Percentiles rank a stretch among this genome's conserved stretches.
Evolutionary conservation across 2,113 vertebrate species (phyloP).

Genomic region (Helogale parvula): DNA sequence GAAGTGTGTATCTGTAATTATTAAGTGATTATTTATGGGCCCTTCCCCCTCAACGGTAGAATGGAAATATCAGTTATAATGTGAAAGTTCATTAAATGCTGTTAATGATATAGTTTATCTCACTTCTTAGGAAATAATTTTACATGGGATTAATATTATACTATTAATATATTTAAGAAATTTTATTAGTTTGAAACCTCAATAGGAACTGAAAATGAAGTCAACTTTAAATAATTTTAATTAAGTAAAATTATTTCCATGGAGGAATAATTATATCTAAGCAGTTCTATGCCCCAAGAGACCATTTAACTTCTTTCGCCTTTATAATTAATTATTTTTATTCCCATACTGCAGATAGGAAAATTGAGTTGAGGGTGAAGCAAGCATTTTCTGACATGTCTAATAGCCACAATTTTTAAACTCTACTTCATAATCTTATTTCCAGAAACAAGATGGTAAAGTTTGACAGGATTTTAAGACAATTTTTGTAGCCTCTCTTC

Average conservation of each 20-base stretch:
- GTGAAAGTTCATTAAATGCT: conserved; percentile 60
- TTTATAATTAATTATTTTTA: conserved; percentile 44
- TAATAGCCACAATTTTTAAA: not conserved
- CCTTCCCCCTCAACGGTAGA: not conserved
- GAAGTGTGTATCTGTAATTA: not conserved
- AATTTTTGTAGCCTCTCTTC: conserved; percentile 23
- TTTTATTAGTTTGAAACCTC: conserved; percentile 59
- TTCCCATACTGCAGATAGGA: conserved; percentile 49
- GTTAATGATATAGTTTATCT: conserved; percentile 47
- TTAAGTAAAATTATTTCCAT: conserved; percentile 58
- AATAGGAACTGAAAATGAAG: conserved; percentile 60
- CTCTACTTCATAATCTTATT: not conserved
- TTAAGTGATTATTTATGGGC: conserved; percentile 28
- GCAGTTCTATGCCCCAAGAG: not conserved
- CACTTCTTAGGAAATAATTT: conserved; percentile 52
- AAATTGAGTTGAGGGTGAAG: conserved; percentile 28
- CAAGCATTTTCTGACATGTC: conserved; percentile 27
- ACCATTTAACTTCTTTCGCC: not conserved
- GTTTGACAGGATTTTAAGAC: conserved; percentile 9
- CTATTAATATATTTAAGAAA: conserved; percentile 45
- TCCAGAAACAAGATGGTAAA: conserved; percentile 48
- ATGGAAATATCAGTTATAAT: conserved; percentile 42
- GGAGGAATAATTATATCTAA: conserved; percentile 43
- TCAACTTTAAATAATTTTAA: conserved; percentile 61
- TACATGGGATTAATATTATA: conserved; percentile 12